These are phyloP conservation scores for Mustela lutreola DNA, from an alignment of 2,113 vertebrate genomes.

Conservation along the genomic window DNA sequence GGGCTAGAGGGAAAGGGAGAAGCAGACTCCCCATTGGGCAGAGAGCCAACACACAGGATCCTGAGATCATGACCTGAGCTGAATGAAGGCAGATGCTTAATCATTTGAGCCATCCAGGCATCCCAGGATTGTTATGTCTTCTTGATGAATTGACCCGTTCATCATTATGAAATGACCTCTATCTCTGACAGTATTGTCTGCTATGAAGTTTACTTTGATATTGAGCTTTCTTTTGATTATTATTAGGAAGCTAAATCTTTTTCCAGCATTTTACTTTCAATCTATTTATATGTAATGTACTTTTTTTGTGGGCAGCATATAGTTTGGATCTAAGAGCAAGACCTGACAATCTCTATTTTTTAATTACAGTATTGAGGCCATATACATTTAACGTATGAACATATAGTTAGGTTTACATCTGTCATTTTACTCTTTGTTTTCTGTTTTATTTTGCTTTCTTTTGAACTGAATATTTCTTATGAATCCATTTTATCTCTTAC, in stretches of 20 bases:
- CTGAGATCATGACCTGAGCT: neutral
- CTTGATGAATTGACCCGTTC: neutral
- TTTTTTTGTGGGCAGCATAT: neutral
- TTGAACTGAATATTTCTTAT: conserved; percentile 18
- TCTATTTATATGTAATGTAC: neutral
- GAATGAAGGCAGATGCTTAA: neutral
- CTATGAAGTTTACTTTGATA: neutral
- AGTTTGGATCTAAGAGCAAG: conserved; percentile 42
- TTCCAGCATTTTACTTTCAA: neutral
- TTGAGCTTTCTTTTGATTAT: neutral
- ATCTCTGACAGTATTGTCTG: neutral
- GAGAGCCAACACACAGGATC: neutral
- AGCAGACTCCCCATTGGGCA: neutral
- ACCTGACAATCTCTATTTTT: neutral
- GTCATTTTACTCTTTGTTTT: neutral
- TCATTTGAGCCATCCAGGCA: neutral
- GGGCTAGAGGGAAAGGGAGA: neutral
- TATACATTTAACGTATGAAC: neutral
- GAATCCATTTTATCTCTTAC: neutral
- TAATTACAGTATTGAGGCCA: neutral
- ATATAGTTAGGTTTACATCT: neutral
- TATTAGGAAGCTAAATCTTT: neutral
- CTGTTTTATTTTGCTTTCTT: neutral
- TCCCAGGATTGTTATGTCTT: neutral
- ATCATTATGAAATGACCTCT: neutral